Conservation (phyloP, 2,888 invertebrate species). For the Strigamia transsilvanica region DNA sequence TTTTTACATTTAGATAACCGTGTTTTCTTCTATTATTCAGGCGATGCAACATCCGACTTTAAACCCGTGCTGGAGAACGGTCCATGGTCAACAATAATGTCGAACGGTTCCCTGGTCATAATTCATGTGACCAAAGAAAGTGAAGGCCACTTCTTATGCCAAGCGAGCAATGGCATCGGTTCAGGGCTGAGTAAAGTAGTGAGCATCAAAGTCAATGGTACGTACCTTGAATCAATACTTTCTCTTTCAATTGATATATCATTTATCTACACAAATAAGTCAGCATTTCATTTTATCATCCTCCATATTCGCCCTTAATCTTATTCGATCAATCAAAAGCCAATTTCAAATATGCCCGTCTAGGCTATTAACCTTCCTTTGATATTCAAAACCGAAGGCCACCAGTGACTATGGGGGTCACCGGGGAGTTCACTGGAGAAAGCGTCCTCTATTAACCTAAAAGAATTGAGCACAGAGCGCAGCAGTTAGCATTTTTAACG, state of each 20-base stretch:
- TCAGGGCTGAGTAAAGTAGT: constrained; percentile 56
- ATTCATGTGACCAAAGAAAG: constrained; percentile 52
- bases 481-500: not conserved
- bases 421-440: not conserved
- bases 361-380: constrained; percentile 11
- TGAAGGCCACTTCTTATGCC: constrained; percentile 55
- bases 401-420: not conserved
- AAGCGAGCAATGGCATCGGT: constrained; percentile 55
- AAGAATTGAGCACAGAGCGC: not conserved
- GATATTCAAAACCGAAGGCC: constrained; percentile 10
- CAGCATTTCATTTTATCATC: not conserved
- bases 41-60: constrained; percentile 46
- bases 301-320: not conserved
- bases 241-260: not conserved
- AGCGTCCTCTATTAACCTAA: not conserved
- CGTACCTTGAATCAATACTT: not conserved
- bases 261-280: not conserved
- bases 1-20: too few species aligned
- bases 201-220: constrained; percentile 55
- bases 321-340: not conserved
- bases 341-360: not conserved
- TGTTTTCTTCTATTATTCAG: not conserved
- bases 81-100: constrained; percentile 48
- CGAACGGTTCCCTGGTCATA: constrained; percentile 55
- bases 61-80: constrained; percentile 45